phyloP scores from a whole-genome alignment of 2,797 vertebrate species.

The Mallotus villosus region DNA sequence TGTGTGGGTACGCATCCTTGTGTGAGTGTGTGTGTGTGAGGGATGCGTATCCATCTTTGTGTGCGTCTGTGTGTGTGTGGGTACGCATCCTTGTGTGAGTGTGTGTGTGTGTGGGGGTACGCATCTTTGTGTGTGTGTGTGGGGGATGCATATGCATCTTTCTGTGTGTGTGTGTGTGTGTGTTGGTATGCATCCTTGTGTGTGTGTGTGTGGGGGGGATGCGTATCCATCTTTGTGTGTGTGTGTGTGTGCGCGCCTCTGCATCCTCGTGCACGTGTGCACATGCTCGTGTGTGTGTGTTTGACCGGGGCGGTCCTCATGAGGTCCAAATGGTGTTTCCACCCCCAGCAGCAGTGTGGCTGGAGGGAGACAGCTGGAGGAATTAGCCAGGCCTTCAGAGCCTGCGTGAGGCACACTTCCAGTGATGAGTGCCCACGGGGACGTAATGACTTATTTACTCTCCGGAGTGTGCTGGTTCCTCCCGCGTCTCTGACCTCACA shows the following conservation, averaged over 20 bases:
- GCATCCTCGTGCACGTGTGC: neutral
- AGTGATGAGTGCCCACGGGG: neutral
- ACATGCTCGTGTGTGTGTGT: too few species aligned
- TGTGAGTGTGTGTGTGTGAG: neutral
- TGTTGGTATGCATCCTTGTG: neutral
- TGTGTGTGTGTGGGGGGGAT: neutral
- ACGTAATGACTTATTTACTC: slow-evolving; percentile 2
- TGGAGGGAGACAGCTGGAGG: slow-evolving; percentile 22
- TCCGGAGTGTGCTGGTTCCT: neutral
- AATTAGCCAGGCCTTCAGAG: slow-evolving; percentile 26
- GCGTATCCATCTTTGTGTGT: slow-evolving; percentile 5
- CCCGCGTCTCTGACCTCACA: too few species aligned
- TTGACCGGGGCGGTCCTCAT: too few species aligned
- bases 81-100: neutral
- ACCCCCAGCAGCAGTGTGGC: too few species aligned
- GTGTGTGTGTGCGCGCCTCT: slow-evolving; percentile 2
- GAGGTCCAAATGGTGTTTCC: too few species aligned
- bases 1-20: neutral
- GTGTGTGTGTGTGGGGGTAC: neutral
- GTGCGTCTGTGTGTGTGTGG: neutral
- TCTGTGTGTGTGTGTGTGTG: slow-evolving; percentile 4
- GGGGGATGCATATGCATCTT: too few species aligned
- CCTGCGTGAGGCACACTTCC: neutral
- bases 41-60: neutral
- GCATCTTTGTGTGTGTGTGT: too few species aligned